Evolutionary conservation across 2,888 invertebrate species (phyloP), one percentile per base, ranked within the genome.

Genomic region (Cremastinae sp.): DNA sequence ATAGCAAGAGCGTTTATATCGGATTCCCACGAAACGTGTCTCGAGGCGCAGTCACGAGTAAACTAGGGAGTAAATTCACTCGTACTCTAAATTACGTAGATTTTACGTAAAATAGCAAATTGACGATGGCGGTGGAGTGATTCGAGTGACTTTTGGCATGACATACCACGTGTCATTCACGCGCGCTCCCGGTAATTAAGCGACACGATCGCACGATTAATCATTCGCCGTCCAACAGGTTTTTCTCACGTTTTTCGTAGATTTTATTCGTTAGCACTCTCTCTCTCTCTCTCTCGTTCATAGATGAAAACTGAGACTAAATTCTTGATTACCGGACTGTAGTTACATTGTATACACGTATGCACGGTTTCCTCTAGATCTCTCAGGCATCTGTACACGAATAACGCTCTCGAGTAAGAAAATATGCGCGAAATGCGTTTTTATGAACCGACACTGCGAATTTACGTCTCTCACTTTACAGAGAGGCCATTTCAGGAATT

Each of bases 201-300:
- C 66, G 66, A 43, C 39, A 37, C 14, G 20, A 58, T 74, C 43
- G 39, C 8, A 64, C 74, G 64, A 75, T 70, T 53, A 65, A 75
- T 75, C 64, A 70, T 53, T 69, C 43, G n/a, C n/a, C 62, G 56
- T 58, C 64, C 70, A 70, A 75, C 74, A 75, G 74, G 70, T 70
- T 70, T 59, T 28, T 20, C n/a, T n/a, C 39, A 51, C 39, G 35
- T 22, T 28, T 53, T 14, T 22, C 10, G 55, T 12, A 20, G n/a
- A 35, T 72, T 56, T 49, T 68, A 58, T 69, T 39, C 37, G 16
- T 28, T 28, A 64, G 53, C 65, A 65, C 70, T 37, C n/a, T n/a
- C n/a, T n/a, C n/a, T n/a, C n/a, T n/a, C n/a, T n/a, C n/a, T n/a
- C n/a, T n/a, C n/a, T n/a, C n/a, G n/a, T n/a, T n/a, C n/a, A n/a